Evolutionary conservation across 2,888 invertebrate genomes (phyloP), one percentile per base, ranked within the genome.

Genomic region (Spisula subtruncata): DNA sequence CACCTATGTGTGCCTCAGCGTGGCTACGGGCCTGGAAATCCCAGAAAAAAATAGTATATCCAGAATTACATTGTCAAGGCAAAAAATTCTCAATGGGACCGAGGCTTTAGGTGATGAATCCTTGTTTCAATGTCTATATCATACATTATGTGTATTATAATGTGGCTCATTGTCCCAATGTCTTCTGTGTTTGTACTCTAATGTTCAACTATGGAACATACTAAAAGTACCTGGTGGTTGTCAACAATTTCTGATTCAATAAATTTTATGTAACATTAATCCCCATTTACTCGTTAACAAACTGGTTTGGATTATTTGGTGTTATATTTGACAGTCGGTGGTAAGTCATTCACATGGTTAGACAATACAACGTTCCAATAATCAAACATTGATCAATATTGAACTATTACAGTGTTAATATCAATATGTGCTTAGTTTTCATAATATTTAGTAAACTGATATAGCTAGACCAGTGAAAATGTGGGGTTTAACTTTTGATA

Each of bases 221-320:
- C 8, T 41, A 41, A 41, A 66, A 66, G 60, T 66, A 66, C 60
- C 60, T 66, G n/a, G 25, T 66, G 25, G 60, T 25, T n/a, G n/a
- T 66, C 75, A 75, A 32, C 32, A 25, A 35, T 75, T 75, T 75
- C 75, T 75, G 75, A 35, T 32, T 75, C 32, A 75, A 35, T 75
- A 75, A 75, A 16, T 35, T 75, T 75, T 75, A 35, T 75, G 75
- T 75, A 75, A 75, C 14, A 83, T 75, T 85, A 87, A 87, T 89
- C 89, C 89, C 89, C 71, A 91, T 91, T 91, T 89, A 80, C 91
- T 91, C 87, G 89, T 91, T 91, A 91, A 80, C 60, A 83, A 85
- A 90, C 82, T 89, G 81, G 46, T 51, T 46, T 10, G 48, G 81
- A 32, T 46, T 75, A 46, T 60, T 29, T 41, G 60, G 81, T 48